Conservation (phyloP, 2,888 invertebrate species). For the Cyaniris semiargus region DNA sequence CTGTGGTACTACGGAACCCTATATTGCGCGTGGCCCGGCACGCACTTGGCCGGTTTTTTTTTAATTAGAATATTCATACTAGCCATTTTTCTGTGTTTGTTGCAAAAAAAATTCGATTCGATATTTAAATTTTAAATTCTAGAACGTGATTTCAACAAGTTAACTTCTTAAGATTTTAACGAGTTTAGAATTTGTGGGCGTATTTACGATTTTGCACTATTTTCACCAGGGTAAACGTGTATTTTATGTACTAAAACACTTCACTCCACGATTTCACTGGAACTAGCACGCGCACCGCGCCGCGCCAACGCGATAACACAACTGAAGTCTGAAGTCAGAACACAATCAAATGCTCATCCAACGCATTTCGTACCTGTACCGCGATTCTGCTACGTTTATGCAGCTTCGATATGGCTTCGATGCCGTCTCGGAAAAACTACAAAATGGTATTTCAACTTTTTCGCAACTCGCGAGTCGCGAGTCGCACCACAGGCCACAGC, state of each 20-base stretch:
- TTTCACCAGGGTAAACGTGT: constrained; percentile 8
- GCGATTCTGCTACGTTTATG: background rate
- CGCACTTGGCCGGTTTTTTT: no score
- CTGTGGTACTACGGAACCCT: no score
- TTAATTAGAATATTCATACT: background rate
- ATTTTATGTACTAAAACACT: constrained; percentile 3
- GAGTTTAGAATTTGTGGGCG: background rate
- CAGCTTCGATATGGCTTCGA: background rate
- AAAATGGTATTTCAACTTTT: no score
- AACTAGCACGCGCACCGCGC: constrained; percentile 50
- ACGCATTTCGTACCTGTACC: constrained; percentile 20
- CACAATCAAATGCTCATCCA: constrained; percentile 14
- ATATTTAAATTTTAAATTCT: background rate
- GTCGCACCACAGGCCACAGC: no score
- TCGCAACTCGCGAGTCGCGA: no score
- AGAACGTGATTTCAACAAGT: background rate
- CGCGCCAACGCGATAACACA: constrained; percentile 54
- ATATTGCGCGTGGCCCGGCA: no score
- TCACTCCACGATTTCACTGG: constrained; percentile 20
- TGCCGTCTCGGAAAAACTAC: background rate
- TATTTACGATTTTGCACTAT: constrained; percentile 2
- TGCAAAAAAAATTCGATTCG: no score
- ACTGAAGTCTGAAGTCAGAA: constrained; percentile 52
- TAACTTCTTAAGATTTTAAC: background rate
- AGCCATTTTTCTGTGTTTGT: no score